A percentile compares a stretch with the other conserved stretches of the same genome.
phyloP scores from a whole-genome alignment of 2,113 vertebrate species.

The Columba janthina region DNA sequence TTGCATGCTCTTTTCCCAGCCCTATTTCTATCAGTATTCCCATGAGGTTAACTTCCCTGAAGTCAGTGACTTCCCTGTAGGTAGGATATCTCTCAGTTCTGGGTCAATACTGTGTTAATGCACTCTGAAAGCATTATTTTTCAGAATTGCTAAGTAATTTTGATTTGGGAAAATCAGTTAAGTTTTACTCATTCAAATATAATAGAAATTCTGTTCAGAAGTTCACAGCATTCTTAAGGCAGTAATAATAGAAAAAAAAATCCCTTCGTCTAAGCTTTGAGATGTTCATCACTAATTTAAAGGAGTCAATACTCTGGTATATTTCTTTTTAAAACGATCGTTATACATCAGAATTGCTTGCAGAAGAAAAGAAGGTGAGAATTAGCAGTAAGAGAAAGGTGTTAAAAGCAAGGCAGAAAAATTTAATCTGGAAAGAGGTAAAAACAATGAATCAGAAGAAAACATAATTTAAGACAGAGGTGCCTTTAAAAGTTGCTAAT shows the following conservation, averaged over 20 bases:
- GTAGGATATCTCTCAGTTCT: background rate
- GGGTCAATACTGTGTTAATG: background rate
- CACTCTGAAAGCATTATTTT: background rate
- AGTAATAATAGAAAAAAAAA: background rate
- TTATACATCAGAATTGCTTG: background rate
- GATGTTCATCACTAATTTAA: background rate
- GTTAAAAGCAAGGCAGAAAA: background rate
- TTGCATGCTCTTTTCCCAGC: background rate
- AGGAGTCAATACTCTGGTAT: background rate
- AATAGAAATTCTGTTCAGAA: background rate
- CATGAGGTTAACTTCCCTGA: background rate
- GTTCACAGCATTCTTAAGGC: background rate
- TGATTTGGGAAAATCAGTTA: background rate
- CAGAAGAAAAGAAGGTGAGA: background rate
- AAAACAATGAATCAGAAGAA: background rate
- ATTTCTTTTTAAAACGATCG: background rate
- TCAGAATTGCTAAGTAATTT: background rate
- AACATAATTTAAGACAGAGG: background rate
- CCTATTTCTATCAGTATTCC: background rate
- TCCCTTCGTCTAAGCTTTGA: background rate
- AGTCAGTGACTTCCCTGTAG: background rate
- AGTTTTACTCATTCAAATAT: background rate
- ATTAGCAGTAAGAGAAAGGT: background rate
- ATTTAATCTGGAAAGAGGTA: background rate
- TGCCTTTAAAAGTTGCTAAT: slow-evolving; percentile 32